Conservation (phyloP, 2,113 vertebrate genomes). For the Verasper variegatus region DNA sequence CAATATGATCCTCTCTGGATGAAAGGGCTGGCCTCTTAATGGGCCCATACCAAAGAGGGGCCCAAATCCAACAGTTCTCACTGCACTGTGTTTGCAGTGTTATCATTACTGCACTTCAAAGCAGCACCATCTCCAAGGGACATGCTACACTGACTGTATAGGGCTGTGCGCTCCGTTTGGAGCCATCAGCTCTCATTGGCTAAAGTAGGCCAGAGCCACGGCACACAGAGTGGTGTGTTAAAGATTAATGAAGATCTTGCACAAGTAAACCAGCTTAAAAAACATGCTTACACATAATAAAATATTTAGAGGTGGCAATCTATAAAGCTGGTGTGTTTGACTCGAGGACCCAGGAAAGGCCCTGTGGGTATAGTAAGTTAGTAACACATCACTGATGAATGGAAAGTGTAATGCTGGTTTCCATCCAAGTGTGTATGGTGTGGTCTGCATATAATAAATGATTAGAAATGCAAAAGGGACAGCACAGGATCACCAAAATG, state of each 20-base stretch:
- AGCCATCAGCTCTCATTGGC: constrained; percentile 48
- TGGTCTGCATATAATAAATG: not conserved
- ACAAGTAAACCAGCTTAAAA: constrained; percentile 64
- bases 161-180: constrained; percentile 22
- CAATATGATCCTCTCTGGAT: constrained; percentile 28
- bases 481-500: not conserved
- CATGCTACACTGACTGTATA: constrained; percentile 24
- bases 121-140: constrained; percentile 37
- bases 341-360: constrained; percentile 42
- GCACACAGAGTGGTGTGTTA: constrained; percentile 50
- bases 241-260: constrained; percentile 75
- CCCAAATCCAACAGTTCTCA: constrained; percentile 24
- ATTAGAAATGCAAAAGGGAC: not conserved
- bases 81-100: constrained; percentile 16
- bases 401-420: constrained; percentile 21
- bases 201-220: constrained; percentile 57
- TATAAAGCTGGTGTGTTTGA: constrained; percentile 55
- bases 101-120: constrained; percentile 67
- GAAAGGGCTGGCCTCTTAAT: constrained; percentile 37
- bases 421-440: not conserved
- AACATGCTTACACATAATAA: constrained; percentile 67
- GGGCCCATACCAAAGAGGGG: constrained; percentile 25
- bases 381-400: constrained; percentile 23
- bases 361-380: constrained; percentile 6
- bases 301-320: constrained; percentile 73